phyloP scores from a whole-genome alignment of 2,888 invertebrate species.

The Ashinkailepas kermadecensis region DNA sequence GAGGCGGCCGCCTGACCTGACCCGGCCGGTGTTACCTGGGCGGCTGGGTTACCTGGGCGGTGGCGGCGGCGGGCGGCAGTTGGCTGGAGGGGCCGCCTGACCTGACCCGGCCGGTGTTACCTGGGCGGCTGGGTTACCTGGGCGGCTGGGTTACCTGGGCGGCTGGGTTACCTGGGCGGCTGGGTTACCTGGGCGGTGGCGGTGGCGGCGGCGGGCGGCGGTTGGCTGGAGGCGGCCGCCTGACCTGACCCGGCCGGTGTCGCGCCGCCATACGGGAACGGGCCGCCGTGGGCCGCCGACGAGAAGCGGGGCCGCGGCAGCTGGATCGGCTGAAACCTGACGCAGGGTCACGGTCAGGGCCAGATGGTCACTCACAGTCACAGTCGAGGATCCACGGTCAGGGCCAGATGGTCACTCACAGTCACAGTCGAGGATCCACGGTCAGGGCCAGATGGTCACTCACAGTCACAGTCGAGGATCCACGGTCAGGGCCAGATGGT shows the following conservation, averaged over 20 bases:
- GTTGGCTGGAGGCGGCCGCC: neutral
- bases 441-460: neutral
- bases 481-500: neutral
- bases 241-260: neutral
- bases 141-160: neutral
- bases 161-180: neutral
- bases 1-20: neutral
- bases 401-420: no score
- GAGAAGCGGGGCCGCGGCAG: conserved; percentile 5
- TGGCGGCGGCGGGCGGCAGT: neutral
- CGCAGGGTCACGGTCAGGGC: neutral
- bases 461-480: no score
- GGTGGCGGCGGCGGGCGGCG: neutral
- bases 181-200: neutral
- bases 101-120: no score
- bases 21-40: no score
- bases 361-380: neutral
- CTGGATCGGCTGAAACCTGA: conserved; percentile 16
- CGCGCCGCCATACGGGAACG: neutral
- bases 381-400: no score
- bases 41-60: no score
- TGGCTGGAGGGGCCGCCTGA: no score
- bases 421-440: no score
- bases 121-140: neutral
- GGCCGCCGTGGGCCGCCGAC: neutral